Conservation (phyloP, 1,140 invertebrate species). For the Chrysomallon squamiferum region DNA sequence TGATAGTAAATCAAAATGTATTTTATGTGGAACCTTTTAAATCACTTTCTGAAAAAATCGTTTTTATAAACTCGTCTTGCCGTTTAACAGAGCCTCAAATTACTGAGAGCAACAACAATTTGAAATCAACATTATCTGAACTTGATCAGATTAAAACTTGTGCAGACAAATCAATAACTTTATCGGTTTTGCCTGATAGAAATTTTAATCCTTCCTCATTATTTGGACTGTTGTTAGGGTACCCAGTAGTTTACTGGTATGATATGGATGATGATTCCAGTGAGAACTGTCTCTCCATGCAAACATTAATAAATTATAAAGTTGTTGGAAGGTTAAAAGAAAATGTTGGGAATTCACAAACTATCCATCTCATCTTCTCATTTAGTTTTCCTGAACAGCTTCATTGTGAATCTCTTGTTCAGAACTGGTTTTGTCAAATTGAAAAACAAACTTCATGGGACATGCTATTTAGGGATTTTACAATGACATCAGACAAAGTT, state of each 20-base stretch:
- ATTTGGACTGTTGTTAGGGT: not conserved
- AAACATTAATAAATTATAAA: not conserved
- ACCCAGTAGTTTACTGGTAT: not conserved
- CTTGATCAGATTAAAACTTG: not conserved
- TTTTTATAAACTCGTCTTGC: not conserved
- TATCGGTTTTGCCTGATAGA: not conserved
- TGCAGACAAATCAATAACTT: not conserved
- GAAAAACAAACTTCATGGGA: too few species aligned
- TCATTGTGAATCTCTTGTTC: too few species aligned
- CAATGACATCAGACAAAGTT: too few species aligned
- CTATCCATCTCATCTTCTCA: too few species aligned
- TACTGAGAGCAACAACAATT: not conserved
- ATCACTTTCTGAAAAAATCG: not conserved
- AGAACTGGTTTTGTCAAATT: too few species aligned
- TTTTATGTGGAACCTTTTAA: not conserved
- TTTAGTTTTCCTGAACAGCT: too few species aligned
- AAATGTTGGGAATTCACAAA: not conserved
- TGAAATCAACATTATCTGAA: not conserved
- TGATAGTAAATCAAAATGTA: not conserved
- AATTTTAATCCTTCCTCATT: not conserved
- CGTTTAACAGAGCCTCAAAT: not conserved
- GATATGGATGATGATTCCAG: not conserved
- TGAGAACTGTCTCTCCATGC: not conserved
- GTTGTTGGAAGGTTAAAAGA: not conserved
- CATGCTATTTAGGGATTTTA: too few species aligned